These are phyloP conservation scores for Trisateles emortualis DNA, from an alignment of 2,888 invertebrate genomes.

Conservation along the genomic window DNA sequence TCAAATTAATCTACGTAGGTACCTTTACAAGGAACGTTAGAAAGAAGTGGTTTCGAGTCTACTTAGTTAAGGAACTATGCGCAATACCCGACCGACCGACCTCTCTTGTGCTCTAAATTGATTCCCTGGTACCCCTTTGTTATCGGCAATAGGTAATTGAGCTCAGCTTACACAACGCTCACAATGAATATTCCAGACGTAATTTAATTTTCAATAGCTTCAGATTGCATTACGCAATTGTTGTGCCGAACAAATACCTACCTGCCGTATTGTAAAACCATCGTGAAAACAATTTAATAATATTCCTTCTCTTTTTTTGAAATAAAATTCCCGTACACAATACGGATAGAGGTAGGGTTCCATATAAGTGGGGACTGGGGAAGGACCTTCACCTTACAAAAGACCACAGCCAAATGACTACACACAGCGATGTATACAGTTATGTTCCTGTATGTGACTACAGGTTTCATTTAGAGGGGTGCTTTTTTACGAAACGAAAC, in stretches of 20 bases:
- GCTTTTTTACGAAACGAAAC: too few relatives aligned
- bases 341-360: too few relatives aligned
- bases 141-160: conserved; percentile 56
- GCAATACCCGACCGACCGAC: conserved; percentile 42
- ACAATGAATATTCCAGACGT: conserved; percentile 58
- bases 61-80: conserved; percentile 53
- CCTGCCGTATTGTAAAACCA: background rate
- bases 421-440: too few relatives aligned
- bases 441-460: too few relatives aligned
- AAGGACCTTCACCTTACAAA: too few relatives aligned
- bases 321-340: background rate
- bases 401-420: too few relatives aligned
- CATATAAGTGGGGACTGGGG: too few relatives aligned
- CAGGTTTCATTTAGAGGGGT: too few relatives aligned
- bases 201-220: conserved; percentile 49
- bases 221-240: conserved; percentile 26
- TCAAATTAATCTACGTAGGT: conserved; percentile 32
- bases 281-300: background rate
- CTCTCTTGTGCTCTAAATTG: conserved; percentile 59
- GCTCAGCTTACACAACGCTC: conserved; percentile 51
- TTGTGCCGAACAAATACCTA: conserved; percentile 13
- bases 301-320: background rate
- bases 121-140: conserved; percentile 57
- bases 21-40: conserved; percentile 33
- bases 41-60: conserved; percentile 42